These are phyloP conservation scores for Eulemur albifrons DNA, from an alignment of 2,797 vertebrate species.

Conservation along the genomic window DNA sequence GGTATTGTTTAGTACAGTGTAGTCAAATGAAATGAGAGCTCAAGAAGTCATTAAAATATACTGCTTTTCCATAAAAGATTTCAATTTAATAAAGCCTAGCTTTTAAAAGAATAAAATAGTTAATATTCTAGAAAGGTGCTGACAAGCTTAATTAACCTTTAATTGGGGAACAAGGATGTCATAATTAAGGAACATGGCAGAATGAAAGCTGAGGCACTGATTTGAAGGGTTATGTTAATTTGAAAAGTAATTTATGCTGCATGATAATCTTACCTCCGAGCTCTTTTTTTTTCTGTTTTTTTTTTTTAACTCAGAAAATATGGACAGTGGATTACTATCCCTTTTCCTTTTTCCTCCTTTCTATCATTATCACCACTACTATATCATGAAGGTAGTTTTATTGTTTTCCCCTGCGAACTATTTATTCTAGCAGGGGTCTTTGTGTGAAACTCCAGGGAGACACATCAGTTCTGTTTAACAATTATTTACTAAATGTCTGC, in stretches of 20 bases:
- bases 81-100: constrained; percentile 19
- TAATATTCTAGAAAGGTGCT: constrained; percentile 60
- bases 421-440: neutral
- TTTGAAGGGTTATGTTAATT: constrained; percentile 69
- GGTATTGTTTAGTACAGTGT: neutral
- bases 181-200: constrained; percentile 61
- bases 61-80: constrained; percentile 22
- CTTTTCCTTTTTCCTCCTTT: neutral
- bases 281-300: neutral
- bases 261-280: constrained; percentile 12
- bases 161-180: constrained; percentile 56
- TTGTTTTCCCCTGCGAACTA: neutral
- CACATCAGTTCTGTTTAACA: neutral
- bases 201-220: constrained; percentile 17
- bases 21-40: neutral
- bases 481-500: neutral
- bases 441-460: neutral
- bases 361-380: neutral
- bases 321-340: neutral
- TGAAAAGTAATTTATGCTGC: constrained; percentile 54
- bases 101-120: constrained; percentile 55
- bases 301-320: neutral
- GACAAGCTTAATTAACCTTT: constrained; percentile 67
- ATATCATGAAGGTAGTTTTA: neutral
- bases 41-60: constrained; percentile 30